Evolutionary conservation across 2,888 invertebrate species (phyloP).

Genomic region (Flexamia atlantica): DNA sequence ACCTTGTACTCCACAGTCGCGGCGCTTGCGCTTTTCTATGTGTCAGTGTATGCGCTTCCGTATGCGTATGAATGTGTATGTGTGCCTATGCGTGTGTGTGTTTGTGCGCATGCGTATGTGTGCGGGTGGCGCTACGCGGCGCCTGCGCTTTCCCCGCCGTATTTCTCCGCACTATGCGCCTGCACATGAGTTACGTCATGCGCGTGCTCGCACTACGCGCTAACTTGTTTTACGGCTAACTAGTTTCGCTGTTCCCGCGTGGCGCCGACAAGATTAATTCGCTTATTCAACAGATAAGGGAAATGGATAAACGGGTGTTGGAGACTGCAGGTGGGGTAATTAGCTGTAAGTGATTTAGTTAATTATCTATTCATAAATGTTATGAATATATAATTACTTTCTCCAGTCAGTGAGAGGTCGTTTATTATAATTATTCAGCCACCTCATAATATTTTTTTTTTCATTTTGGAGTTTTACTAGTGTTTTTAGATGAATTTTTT

Average conservation of each 20-base stretch:
- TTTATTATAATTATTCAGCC: no score
- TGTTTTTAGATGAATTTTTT: no score
- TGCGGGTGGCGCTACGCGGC: constrained; percentile 19
- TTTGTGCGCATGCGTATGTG: not conserved
- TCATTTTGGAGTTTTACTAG: no score
- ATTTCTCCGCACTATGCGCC: constrained; percentile 12
- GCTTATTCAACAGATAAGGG: not conserved
- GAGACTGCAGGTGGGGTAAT: not conserved
- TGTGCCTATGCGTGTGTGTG: not conserved
- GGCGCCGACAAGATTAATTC: constrained; percentile 24
- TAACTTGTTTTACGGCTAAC: constrained; percentile 35
- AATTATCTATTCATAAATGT: no score
- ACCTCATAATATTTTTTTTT: no score
- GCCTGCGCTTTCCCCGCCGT: constrained; percentile 23
- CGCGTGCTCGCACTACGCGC: constrained; percentile 17
- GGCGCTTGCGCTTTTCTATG: no score
- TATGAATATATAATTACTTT: no score
- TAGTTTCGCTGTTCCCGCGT: constrained; percentile 12
- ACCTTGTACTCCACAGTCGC: no score
- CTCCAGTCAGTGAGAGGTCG: no score
- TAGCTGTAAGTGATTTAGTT: no score
- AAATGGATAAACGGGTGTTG: constrained; percentile 15
- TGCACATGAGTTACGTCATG: constrained; percentile 13
- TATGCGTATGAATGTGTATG: no score
- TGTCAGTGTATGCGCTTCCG: no score